Evolutionary conservation across 2,797 vertebrate genomes (phyloP).

Genomic region (Nannoperca obscura): DNA sequence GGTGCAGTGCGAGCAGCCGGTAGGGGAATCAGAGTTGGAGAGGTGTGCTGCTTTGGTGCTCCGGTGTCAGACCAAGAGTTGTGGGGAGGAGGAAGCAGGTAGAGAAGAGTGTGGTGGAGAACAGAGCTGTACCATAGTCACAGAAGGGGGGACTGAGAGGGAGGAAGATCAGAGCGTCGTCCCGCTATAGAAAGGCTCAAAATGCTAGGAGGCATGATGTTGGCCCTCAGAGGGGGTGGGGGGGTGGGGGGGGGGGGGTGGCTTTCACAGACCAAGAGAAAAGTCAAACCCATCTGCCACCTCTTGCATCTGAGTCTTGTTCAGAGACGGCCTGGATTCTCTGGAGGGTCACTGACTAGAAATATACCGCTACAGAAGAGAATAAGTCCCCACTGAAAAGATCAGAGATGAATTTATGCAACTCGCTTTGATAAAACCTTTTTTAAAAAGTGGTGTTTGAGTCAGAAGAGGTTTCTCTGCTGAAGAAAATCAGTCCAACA

Average conservation of each 20-base stretch:
- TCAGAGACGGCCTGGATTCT: constrained; percentile 61
- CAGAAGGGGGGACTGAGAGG: constrained; percentile 20
- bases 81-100: constrained; percentile 9
- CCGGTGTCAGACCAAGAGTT: constrained; percentile 27
- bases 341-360: constrained; percentile 61
- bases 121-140: constrained; percentile 56
- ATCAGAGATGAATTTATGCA: constrained; percentile 62
- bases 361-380: constrained; percentile 56
- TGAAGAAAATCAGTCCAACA: constrained; percentile 26
- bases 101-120: constrained; percentile 42
- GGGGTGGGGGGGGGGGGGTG: constrained; percentile 25
- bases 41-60: constrained; percentile 33
- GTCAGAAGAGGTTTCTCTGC: constrained; percentile 24
- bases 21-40: not conserved
- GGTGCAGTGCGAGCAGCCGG: constrained; percentile 76
- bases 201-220: constrained; percentile 60
- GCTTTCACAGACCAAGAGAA: constrained; percentile 47
- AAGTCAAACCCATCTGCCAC: constrained; percentile 60
- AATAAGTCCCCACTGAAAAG: constrained; percentile 53
- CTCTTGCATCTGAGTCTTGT: constrained; percentile 56
- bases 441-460: constrained; percentile 22
- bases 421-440: constrained; percentile 52
- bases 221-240: constrained; percentile 27
- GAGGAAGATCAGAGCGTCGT: constrained; percentile 50
- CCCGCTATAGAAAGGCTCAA: constrained; percentile 59